Evolutionary conservation across 2,888 invertebrate species (phyloP).

Genomic region (Priocnemis perturbator): DNA sequence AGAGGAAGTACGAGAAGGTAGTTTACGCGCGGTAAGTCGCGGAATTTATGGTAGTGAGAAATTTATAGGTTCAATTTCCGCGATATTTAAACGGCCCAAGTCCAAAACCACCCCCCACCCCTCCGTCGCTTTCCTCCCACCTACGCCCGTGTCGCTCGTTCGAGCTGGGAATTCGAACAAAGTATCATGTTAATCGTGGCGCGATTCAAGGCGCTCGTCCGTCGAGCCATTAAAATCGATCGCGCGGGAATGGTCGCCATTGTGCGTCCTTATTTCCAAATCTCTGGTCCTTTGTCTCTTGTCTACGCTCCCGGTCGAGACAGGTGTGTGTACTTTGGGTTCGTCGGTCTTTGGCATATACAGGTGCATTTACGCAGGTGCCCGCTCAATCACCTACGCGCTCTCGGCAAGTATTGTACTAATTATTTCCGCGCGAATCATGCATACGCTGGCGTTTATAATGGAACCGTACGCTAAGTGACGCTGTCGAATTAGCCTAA

Average conservation of each 20-base stretch:
- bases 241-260: neutral
- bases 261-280: neutral
- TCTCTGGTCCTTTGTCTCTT: neutral
- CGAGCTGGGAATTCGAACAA: constrained; percentile 48
- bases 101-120: constrained; percentile 23
- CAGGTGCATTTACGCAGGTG: no score
- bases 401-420: no score
- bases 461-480: no score
- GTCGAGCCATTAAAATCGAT: neutral
- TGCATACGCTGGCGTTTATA: no score
- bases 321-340: neutral
- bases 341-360: neutral
- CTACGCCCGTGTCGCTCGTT: neutral
- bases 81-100: constrained; percentile 63
- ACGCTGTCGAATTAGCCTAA: no score
- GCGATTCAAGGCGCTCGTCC: constrained; percentile 10
- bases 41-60: constrained; percentile 64
- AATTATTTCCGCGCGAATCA: no score
- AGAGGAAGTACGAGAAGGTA: constrained; percentile 22
- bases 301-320: neutral
- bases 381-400: no score
- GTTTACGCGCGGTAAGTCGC: constrained; percentile 59
- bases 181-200: constrained; percentile 42
- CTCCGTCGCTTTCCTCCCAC: no score
- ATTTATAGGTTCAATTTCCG: constrained; percentile 73